Evolutionary conservation across 2,888 invertebrate species (phyloP), one percentile per base, ranked within the genome.

Genomic region (Cephus nigrinus): DNA sequence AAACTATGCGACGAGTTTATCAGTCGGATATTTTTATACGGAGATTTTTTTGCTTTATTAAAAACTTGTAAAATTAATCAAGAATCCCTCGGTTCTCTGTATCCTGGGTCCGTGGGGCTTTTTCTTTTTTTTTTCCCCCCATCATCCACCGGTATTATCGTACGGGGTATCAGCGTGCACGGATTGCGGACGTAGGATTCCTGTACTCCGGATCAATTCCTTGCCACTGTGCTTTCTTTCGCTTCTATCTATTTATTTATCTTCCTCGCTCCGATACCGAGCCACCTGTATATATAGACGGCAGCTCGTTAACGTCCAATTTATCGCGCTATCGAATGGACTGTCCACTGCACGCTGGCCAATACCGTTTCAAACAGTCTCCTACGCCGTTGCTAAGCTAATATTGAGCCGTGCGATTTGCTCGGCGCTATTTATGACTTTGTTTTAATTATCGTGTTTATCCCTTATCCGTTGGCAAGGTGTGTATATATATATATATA

Each of bases 41-140:
- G 9, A 55, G 55, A 23, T 55, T 55, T 55, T 11, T 23, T 75
- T 74, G 82, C 85, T 86, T 84, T 83, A 83, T 84, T 79, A 80
- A 82, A 81, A 86, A 82, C 82, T 85, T 86, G 81, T 84, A 84
- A 86, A 85, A 84, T 82, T 83, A 86, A 86, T 86, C 82, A 85
- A 83, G 82, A 83, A 82, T 80, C 69, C 78, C 32, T 55, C 77
- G 32, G 69, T 15, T 55, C 40, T 23, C 55, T 40, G 40, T 36
- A 36, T 15, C 5, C 40, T 15, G 40, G 40, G 0, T 15, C 15
- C 15, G 15, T 4, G 15, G 40, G 40, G 40, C 40, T 40, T 15
- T 15, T 15, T 4, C 4, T 4, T 36, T 12, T 12, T 12, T 5
- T 15, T 15, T 40, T 12, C 4, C 12, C 15, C 40, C 1, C 15